A percentile compares a stretch with the other conserved stretches of the same genome.
Evolutionary conservation across 35 echinoderm and acorn worm species (phyloP).

Genomic region (Chiridota heheva): DNA sequence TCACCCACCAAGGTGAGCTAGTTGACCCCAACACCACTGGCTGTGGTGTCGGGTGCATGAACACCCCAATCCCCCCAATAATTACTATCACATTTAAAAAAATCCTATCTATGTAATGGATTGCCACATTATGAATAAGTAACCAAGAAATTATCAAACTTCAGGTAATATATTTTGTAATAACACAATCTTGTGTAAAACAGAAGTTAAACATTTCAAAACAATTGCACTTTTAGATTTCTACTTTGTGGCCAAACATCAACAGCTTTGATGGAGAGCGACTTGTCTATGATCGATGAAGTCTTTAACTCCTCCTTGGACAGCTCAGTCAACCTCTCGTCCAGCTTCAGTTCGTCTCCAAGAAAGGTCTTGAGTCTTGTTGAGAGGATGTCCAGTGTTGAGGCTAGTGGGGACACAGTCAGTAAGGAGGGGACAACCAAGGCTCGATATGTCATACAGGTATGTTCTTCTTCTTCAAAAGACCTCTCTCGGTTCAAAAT

Average conservation of each 20-base stretch:
- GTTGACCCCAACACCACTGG: no score
- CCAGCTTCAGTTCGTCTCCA: slow-evolving; percentile 81
- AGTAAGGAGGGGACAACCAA: slow-evolving; percentile 76
- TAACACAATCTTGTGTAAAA: no score
- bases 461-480: slow-evolving; percentile 5
- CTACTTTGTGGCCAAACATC: slow-evolving; percentile 89
- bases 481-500: no score
- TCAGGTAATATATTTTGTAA: no score
- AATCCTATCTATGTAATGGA: no score
- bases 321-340: slow-evolving; percentile 61
- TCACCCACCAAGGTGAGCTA: no score
- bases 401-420: slow-evolving; percentile 77
- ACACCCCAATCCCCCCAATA: no score
- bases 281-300: slow-evolving; percentile 63
- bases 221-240: slow-evolving; percentile 66
- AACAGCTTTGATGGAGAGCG: slow-evolving; percentile 71
- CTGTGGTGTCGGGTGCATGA: no score
- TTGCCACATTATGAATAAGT: no score
- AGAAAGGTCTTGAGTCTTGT: slow-evolving; percentile 80
- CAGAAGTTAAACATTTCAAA: no score
- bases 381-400: slow-evolving; percentile 85
- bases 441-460: slow-evolving; percentile 94
- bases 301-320: slow-evolving; percentile 64
- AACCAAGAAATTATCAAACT: no score
- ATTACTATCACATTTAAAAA: no score